Evolutionary conservation across 2,113 vertebrate species (phyloP), one percentile per base, ranked within the genome.

Genomic region (Seriola aureovittata): DNA sequence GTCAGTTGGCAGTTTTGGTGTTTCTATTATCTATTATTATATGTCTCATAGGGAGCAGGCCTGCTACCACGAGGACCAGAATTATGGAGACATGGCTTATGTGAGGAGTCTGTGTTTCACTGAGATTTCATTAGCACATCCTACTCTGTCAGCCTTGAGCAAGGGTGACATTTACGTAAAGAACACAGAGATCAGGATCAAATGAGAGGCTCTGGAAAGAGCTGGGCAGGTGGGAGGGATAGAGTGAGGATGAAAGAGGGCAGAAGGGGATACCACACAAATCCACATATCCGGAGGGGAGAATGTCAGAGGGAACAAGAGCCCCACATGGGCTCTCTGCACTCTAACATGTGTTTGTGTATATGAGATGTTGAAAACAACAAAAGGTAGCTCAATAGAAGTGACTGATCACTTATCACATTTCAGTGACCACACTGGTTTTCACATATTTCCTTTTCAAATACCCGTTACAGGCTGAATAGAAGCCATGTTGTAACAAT

Each of bases 271-370:
- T 34, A 48, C 13, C 21, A 11, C 3, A 3, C 34, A 83, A 77
- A 85, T 75, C 55, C 72, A 50, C 85, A 63, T 73, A 17, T 79
- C 79, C 69, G 58, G 58, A 71, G 50, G 0, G 38, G 65, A 82
- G 58, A 9, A 89, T 34, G 58, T 81, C 77, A 84, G 34, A 78
- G 54, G 77, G 77, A 81, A 88, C 69, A 55, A n/a, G 64, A 78
- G 54, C 50, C 25, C 21, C 4, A 36, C 57, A n/a, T 11, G 7
- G 32, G 9, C 32, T 21, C 38, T 69, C 1, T 64, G 40, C 48
- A 50, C 10, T 25, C 54, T 13, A 23, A 21, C 1, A 8, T 2
- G 48, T 50, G 23, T 60, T 25, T 52, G 44, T 40, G 32, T 46
- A 46, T 16, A 46, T 46, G 44, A 16, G 44, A 46, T 16, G 14